Base-by-base conservation (phyloP, 2,797 vertebrate genomes). In the Lophura swinhoii region DNA sequence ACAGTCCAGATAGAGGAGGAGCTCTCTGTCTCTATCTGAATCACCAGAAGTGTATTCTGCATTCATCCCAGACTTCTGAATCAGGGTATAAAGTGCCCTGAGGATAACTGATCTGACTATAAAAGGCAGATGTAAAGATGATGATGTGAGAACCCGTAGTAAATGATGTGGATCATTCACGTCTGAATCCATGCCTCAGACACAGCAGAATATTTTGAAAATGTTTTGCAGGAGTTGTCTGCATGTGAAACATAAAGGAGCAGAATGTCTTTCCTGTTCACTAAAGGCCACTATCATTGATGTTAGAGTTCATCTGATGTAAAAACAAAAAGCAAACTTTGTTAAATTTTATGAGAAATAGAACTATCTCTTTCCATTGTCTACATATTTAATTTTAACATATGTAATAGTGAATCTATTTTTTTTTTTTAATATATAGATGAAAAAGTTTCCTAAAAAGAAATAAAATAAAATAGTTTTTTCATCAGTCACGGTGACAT, bases 271-370 rank as follows among this genome's bases (percentile, higher is more conserved):
- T 75, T 31, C 33, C 10, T 4, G 12, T 58, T 87, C 21, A 18
- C 24, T 69, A 43, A 75, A 46, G 15, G 2, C 3, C 46, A 33
- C 3, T 8, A 28, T 39, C 0, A 63, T 26, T 84, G 22, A 37
- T 37, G 37, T 37, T 7, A 4, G 18, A 55, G 4, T 59, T 71
- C 0, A 2, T 1, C 2, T 77, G 17, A 48, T 22, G 11, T 20
- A n/a, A n/a, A 56, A 56, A n/a, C 4, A 55, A 55, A 56, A 55
- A 31, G 17, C 10, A 56, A 26, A 18, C 37, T 29, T 62, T 66
- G 2, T 18, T 51, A 41, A 37, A 66, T 66, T 58, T 48, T 70
- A 21, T 37, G 59, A 31, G 43, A 2, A 8, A 0, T 1, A 22
- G n/a, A 68, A 33, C 2, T 67, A 80, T 33, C 9, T 2, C 10